Evolutionary conservation across 2,888 invertebrate species (phyloP).

Genomic region (Opisthograptis luteolata): DNA sequence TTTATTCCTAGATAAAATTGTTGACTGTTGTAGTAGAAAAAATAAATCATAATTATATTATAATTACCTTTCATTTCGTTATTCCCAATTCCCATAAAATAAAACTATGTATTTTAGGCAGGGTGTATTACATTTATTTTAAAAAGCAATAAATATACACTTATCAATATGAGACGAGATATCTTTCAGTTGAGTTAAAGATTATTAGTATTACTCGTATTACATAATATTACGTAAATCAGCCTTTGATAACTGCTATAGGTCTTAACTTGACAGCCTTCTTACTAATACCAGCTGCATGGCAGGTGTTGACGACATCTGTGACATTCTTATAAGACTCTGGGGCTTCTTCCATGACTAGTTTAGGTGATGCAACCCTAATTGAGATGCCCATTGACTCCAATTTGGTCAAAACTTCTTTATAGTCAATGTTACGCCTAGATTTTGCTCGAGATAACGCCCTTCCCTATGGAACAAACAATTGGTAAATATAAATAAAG

Average conservation of each 20-base stretch:
- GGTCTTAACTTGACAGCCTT: conserved; percentile 98
- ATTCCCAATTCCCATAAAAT: not conserved
- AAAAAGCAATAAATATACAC: too few relatives aligned
- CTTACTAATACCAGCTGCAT: conserved; percentile 98
- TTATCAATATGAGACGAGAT: too few relatives aligned
- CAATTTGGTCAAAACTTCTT: conserved; percentile 93
- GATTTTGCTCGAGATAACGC: conserved; percentile 99
- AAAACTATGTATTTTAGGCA: too few relatives aligned
- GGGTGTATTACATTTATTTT: not conserved
- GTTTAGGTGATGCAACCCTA: conserved; percentile 98
- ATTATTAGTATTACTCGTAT: too few relatives aligned
- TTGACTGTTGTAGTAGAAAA: conserved; percentile 54
- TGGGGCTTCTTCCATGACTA: conserved; percentile 99
- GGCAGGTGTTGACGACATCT: conserved; percentile 99
- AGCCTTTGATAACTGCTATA: conserved; percentile 99
- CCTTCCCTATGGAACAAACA: conserved; percentile 88
- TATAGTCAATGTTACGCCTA: conserved; percentile 96
- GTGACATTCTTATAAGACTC: conserved; percentile 99
- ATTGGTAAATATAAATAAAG: not conserved
- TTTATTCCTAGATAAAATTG: conserved; percentile 57
- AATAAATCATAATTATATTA: conserved; percentile 46
- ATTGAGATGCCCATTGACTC: conserved; percentile 95
- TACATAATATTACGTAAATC: conserved; percentile 31
- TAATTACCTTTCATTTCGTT: conserved; percentile 13
- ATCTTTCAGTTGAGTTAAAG: too few relatives aligned